Percentiles rank a stretch among this genome's conserved stretches.
phyloP scores from a whole-genome alignment of 2,797 vertebrate species.

The Potorous gilbertii region DNA sequence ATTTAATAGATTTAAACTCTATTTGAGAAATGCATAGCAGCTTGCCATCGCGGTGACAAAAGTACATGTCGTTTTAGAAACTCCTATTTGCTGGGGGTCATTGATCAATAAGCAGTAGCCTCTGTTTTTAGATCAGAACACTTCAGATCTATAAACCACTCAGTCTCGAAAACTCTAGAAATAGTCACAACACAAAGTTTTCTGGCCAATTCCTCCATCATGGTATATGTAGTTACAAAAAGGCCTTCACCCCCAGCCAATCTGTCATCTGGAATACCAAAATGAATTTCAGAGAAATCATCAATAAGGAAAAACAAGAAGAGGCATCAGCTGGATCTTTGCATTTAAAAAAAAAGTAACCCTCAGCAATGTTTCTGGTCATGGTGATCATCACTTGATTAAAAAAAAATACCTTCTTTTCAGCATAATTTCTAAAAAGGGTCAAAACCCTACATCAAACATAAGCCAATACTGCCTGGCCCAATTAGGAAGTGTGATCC shows the following conservation, averaged over 20 bases:
- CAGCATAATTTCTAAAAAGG: constrained; percentile 5
- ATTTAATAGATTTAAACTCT: constrained; percentile 50
- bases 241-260: constrained; percentile 3
- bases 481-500: neutral
- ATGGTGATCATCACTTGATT: constrained; percentile 24
- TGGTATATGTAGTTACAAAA: constrained; percentile 13
- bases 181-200: constrained; percentile 3
- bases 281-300: constrained; percentile 56
- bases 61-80: constrained; percentile 33
- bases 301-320: constrained; percentile 30
- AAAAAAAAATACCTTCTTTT: constrained; percentile 17
- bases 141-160: constrained; percentile 23
- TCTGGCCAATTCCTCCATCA: neutral
- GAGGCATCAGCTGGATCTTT: neutral
- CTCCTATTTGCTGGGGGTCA: constrained; percentile 19
- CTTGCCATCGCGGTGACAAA: constrained; percentile 26
- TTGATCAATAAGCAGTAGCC: neutral
- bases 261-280: neutral
- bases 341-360: neutral
- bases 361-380: constrained; percentile 30
- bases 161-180: neutral
- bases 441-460: constrained; percentile 35
- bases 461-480: constrained; percentile 37
- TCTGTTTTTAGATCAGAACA: neutral
- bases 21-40: constrained; percentile 37